A percentile compares a stretch with the other conserved stretches of the same genome.
phyloP scores from a whole-genome alignment of 2,113 vertebrate species.

The Cyphomyrus discorhynchus region DNA sequence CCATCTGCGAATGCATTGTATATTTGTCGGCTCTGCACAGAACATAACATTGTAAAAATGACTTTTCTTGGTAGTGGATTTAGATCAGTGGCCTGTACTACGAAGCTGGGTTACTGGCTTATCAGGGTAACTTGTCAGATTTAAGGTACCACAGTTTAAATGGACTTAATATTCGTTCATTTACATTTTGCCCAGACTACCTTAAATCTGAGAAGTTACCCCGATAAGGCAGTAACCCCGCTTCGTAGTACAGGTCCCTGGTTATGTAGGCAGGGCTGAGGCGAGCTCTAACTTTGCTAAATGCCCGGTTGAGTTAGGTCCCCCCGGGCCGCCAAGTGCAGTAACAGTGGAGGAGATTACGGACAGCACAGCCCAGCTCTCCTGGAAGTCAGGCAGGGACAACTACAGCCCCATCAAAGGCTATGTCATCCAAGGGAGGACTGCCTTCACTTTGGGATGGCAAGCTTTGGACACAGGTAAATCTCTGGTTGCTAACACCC shows the following conservation, averaged over 20 bases:
- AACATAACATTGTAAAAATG: conserved; percentile 9
- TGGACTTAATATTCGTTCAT: too few species aligned
- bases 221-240: too few species aligned
- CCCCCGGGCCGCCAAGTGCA: conserved; percentile 76
- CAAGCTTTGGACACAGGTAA: conserved; percentile 85
- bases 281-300: conserved; percentile 22
- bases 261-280: conserved; percentile 25
- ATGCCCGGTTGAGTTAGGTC: conserved; percentile 62
- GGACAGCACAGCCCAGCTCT: conserved; percentile 83
- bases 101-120: too few species aligned
- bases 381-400: conserved; percentile 81
- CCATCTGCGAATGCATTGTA: background rate
- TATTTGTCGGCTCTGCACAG: conserved; percentile 17
- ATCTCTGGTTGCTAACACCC: background rate
- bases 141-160: too few species aligned
- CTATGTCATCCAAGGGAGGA: conserved; percentile 78
- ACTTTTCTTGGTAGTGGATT: background rate
- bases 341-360: conserved; percentile 86
- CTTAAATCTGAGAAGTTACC: too few species aligned
- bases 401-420: conserved; percentile 85
- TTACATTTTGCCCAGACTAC: too few species aligned
- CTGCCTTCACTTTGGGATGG: conserved; percentile 91
- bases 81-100: too few species aligned
- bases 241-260: background rate
- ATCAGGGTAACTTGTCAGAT: too few species aligned